phyloP scores from a whole-genome alignment of 2,113 vertebrate genomes.

The Equus quagga region DNA sequence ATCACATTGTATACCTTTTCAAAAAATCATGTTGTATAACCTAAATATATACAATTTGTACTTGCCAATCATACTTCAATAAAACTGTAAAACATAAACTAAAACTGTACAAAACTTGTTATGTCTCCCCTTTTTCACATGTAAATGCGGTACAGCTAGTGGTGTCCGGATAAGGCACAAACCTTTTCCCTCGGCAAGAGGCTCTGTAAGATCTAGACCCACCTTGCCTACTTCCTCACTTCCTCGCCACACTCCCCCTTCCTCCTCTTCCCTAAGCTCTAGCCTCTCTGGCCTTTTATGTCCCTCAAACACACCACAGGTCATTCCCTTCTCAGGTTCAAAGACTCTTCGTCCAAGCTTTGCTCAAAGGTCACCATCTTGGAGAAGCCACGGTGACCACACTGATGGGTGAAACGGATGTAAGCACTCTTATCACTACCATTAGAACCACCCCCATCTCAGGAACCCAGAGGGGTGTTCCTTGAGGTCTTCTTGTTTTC shows the following conservation, averaged over 20 bases:
- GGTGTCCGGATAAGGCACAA: not conserved
- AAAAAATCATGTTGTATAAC: not conserved
- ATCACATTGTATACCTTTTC: not conserved
- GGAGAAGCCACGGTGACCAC: not conserved
- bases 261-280: not conserved
- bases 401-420: not conserved
- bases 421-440: rapidly evolving
- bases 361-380: not conserved
- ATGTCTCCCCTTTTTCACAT: not conserved
- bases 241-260: not conserved
- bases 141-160: not conserved
- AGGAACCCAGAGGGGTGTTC: not conserved
- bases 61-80: not conserved
- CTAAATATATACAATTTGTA: not conserved
- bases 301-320: not conserved
- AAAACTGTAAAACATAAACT: not conserved
- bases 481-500: not conserved
- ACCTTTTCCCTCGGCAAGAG: not conserved
- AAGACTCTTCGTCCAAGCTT: not conserved
- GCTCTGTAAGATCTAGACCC: no score
- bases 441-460: not conserved
- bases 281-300: not conserved
- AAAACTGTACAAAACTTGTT: not conserved
- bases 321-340: slow-evolving; percentile 1
- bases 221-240: not conserved